A percentile compares a stretch with the other conserved stretches of the same genome.
phyloP scores from a whole-genome alignment of 2,113 vertebrate genomes.

The Anhinga anhinga region DNA sequence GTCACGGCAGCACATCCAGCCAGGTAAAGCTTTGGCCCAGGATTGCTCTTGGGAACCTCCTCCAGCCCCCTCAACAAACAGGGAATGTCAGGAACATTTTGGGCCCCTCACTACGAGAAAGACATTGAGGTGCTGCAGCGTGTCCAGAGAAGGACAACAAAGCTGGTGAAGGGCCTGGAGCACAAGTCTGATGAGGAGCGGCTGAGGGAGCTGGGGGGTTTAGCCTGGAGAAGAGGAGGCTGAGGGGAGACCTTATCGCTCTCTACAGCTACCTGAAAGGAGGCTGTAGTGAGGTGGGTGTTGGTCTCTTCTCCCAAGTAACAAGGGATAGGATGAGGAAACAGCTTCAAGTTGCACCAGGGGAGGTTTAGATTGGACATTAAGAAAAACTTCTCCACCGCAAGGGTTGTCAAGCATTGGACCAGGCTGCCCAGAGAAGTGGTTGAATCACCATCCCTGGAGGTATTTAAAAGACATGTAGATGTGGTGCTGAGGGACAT shows the following conservation, averaged over 20 bases:
- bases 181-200: accelerated
- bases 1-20: neutral
- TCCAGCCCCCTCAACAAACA: neutral
- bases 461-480: accelerated
- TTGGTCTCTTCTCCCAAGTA: neutral
- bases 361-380: neutral
- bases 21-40: neutral
- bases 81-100: neutral
- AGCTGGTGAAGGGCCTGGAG: neutral
- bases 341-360: accelerated
- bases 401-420: neutral
- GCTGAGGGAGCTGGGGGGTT: neutral
- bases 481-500: neutral
- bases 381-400: neutral
- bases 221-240: neutral
- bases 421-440: neutral
- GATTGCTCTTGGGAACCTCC: neutral
- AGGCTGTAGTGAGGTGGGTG: accelerated
- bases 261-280: neutral
- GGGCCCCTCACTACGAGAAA: neutral
- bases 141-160: neutral
- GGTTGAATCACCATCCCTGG: neutral
- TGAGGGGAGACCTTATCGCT: accelerated
- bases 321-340: neutral
- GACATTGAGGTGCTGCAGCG: accelerated